phyloP scores from a whole-genome alignment of 2,113 vertebrate genomes.

The Cyanocitta stelleri region DNA sequence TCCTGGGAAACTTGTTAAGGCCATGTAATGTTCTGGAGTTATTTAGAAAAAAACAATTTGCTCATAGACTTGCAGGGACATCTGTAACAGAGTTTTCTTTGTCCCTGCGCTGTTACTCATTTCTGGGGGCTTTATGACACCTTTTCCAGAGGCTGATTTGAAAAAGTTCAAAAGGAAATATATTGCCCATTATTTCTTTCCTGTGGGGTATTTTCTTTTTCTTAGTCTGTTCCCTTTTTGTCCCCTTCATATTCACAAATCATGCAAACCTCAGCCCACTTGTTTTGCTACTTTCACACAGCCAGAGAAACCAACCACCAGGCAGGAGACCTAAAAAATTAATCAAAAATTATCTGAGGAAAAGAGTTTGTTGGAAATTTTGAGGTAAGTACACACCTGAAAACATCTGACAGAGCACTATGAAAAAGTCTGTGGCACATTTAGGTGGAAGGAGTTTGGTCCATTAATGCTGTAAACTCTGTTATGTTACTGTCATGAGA shows the following conservation, averaged over 20 bases:
- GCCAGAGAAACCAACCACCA: background rate
- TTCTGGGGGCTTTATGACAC: conserved; percentile 67
- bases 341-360: background rate
- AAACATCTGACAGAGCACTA: background rate
- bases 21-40: conserved; percentile 77
- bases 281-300: background rate
- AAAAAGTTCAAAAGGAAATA: conserved; percentile 65
- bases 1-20: conserved; percentile 95
- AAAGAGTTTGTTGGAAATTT: background rate
- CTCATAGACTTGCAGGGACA: conserved; percentile 62
- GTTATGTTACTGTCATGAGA: background rate
- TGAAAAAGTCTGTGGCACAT: background rate
- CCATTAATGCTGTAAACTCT: background rate
- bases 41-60: conserved; percentile 71
- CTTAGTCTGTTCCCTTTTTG: conserved; percentile 8
- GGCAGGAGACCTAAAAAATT: background rate
- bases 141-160: conserved; percentile 70
- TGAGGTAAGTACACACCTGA: background rate
- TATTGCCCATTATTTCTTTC: conserved; percentile 67
- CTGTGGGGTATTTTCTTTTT: conserved; percentile 51
- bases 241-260: conserved; percentile 23
- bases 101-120: conserved; percentile 62
- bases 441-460: background rate
- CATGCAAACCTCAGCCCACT: background rate
- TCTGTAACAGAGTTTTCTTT: conserved; percentile 75